Evolutionary conservation across 2,113 vertebrate species (phyloP).

Genomic region (Tylochromis polylepis): DNA sequence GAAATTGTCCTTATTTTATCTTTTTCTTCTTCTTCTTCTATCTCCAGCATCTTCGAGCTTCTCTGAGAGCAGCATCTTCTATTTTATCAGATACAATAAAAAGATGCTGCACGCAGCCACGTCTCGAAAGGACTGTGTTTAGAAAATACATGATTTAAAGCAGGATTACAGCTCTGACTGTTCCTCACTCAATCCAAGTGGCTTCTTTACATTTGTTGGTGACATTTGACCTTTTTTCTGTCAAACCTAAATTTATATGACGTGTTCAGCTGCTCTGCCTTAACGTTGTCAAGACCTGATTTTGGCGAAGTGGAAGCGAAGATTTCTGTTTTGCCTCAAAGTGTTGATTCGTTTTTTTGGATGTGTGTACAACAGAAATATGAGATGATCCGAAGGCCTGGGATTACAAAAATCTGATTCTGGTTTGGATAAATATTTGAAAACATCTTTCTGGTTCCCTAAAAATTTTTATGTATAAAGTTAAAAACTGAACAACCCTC

Average conservation of each 20-base stretch:
- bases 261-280: not conserved
- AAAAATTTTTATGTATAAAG: not conserved
- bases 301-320: not conserved
- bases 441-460: not conserved
- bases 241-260: not conserved
- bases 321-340: not conserved
- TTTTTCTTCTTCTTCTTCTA: not conserved
- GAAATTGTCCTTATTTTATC: conserved; percentile 25
- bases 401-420: not conserved
- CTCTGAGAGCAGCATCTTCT: conserved; percentile 21
- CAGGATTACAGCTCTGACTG: not conserved
- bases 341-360: not conserved
- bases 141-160: not conserved
- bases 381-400: not conserved
- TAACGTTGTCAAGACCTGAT: not conserved
- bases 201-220: not conserved
- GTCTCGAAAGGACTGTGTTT: not conserved
- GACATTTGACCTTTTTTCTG: conserved; percentile 32
- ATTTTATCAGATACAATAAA: not conserved
- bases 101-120: not conserved
- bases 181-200: not conserved
- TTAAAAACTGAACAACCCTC: not conserved
- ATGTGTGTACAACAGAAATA: not conserved
- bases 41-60: not conserved
- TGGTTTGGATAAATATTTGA: not conserved